A percentile compares a stretch with the other conserved stretches of the same genome.
Evolutionary conservation across 2,113 vertebrate species (phyloP).

Genomic region (Camelus dromedarius): DNA sequence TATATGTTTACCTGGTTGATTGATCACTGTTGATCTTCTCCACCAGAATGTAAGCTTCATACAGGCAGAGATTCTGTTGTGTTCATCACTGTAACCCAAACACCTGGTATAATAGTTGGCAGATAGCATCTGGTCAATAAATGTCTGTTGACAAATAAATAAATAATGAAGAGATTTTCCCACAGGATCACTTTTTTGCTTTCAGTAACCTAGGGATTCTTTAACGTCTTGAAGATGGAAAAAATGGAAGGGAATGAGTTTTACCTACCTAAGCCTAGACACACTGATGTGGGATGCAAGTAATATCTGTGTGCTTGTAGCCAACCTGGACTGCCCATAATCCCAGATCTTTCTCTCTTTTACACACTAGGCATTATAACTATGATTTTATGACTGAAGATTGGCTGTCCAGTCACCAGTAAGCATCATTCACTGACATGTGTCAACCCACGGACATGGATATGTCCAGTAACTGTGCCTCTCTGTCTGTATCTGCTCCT

Average conservation of each 20-base stretch:
- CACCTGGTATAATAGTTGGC: neutral
- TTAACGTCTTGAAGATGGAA: neutral
- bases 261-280: neutral
- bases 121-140: neutral
- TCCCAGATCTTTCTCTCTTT: neutral
- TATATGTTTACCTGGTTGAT: neutral
- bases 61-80: neutral
- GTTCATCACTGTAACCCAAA: neutral
- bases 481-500: neutral
- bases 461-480: neutral
- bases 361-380: neutral
- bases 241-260: neutral
- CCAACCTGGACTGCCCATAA: neutral
- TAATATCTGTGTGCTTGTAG: neutral
- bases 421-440: neutral
- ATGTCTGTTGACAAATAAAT: neutral
- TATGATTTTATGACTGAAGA: slow-evolving; percentile 36
- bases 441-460: neutral
- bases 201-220: neutral
- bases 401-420: neutral
- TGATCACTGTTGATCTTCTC: neutral
- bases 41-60: neutral
- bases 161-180: neutral
- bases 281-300: neutral
- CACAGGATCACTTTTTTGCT: neutral